Base-by-base conservation (phyloP, 2,888 invertebrate genomes). In the Schizotus pectinicornis region DNA sequence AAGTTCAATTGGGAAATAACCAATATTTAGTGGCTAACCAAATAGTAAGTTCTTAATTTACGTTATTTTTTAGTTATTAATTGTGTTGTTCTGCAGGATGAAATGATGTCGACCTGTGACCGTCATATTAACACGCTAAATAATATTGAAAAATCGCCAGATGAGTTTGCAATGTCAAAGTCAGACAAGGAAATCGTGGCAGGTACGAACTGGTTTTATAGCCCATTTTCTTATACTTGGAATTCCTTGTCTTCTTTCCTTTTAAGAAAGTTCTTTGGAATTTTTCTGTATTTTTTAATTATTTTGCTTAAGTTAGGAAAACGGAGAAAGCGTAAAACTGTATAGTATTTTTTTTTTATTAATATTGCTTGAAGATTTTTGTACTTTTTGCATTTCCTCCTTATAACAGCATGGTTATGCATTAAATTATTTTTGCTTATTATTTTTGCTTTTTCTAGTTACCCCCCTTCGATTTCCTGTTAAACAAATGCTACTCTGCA, bases 101-200 rank as follows among this genome's bases (percentile, higher is more conserved):
- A 94, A 83, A 85, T 95, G 74, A 85, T 91, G 76, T 87, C 88
- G 61, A 90, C 91, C 58, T 94, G 95, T 82, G 88, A 90, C 70
- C 92, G 94, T 74, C 94, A 95, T 81, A 88, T 94, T 74, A 88
- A 87, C 75, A 88, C 92, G 73, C 84, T 95, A 80, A 88, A 73
- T 34, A 72, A 76, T 42, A 74, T 78, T 47, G 76, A 74, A 53
- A 74, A 76, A 55, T 75, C 75, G 7, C 74, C 77, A 32, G 75
- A 77, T 49, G 76, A 77, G 62, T 75, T 71, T 63, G 71, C 75
- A 53, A 73, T 79, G 63, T 69, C 75, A 3, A 69, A 67, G 41
- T 63, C 67, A 49, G 77, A 78, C 64, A 76, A 73, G 46, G 74
- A 73, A 63, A 68, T 75, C 52, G 74, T 76, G 59, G 69, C 77